Conservation (phyloP, 2,113 vertebrate species). For the Aviceda subcristata region DNA sequence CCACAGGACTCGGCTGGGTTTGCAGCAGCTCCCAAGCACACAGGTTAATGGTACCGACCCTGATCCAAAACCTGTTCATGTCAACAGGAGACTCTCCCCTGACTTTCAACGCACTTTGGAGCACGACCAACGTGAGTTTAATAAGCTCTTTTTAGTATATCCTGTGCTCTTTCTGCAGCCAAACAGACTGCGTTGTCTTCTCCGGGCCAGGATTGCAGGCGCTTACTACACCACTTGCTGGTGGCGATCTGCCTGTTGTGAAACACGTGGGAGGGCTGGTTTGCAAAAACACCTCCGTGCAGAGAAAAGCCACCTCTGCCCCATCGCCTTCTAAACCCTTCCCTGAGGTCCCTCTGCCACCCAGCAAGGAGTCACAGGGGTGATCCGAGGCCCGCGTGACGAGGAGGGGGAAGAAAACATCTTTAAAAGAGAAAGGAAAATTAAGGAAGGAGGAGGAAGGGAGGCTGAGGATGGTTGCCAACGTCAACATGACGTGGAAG, state of each 20-base stretch:
- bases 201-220: not conserved
- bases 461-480: not conserved
- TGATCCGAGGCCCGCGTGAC: not conserved
- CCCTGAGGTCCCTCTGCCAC: not conserved
- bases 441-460: not conserved
- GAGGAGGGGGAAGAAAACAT: not conserved
- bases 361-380: not conserved
- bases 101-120: not conserved
- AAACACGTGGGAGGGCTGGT: not conserved
- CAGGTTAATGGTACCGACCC: not conserved
- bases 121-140: not conserved
- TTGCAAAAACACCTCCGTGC: not conserved
- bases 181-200: not conserved
- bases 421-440: not conserved
- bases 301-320: not conserved
- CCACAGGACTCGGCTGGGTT: not conserved
- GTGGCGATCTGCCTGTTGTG: not conserved
- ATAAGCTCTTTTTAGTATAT: not conserved
- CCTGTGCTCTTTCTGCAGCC: not conserved
- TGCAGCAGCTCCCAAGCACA: not conserved
- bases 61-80: not conserved
- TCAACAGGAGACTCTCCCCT: not conserved
- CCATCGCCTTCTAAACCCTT: not conserved
- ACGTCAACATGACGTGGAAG: fast-evolving
- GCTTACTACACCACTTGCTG: not conserved